phyloP scores from a whole-genome alignment of 1,140 invertebrate genomes.

The Brevipalpus yothersi region DNA sequence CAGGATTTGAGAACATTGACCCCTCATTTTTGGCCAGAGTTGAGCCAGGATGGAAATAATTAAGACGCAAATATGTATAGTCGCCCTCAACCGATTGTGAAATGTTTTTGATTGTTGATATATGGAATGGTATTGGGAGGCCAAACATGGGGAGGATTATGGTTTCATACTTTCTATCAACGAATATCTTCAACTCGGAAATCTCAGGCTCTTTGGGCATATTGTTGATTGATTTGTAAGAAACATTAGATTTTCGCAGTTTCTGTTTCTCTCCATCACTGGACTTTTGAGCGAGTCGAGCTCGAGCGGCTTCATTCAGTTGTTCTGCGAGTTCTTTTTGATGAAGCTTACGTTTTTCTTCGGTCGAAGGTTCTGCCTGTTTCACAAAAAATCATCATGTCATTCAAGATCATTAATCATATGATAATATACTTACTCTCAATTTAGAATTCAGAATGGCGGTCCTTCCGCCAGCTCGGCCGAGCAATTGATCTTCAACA shows the following conservation, averaged over 20 bases:
- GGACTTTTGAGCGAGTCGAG: slow-evolving; percentile 60
- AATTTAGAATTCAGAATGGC: slow-evolving; percentile 86
- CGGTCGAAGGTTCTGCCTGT: slow-evolving; percentile 59
- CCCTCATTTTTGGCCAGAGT: slow-evolving; percentile 79
- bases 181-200: slow-evolving; percentile 77
- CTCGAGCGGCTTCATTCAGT: slow-evolving; percentile 74
- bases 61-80: slow-evolving; percentile 93
- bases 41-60: slow-evolving; percentile 94
- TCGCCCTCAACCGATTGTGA: slow-evolving; percentile 95
- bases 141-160: slow-evolving; percentile 91
- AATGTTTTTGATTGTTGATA: slow-evolving; percentile 96
- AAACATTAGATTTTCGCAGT: slow-evolving; percentile 73
- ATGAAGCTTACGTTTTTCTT: slow-evolving; percentile 89
- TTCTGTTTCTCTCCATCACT: slow-evolving; percentile 50
- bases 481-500: slow-evolving; percentile 39
- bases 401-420: not conserved
- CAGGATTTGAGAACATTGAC: slow-evolving; percentile 64
- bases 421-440: slow-evolving; percentile 28
- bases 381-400: slow-evolving; percentile 14
- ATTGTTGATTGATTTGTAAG: slow-evolving; percentile 73
- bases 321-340: slow-evolving; percentile 76
- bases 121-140: slow-evolving; percentile 86
- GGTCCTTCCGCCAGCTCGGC: slow-evolving; percentile 56
- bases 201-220: slow-evolving; percentile 84
- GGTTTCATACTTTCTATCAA: slow-evolving; percentile 91